A percentile compares a stretch with the other conserved stretches of the same genome.
Evolutionary conservation across 2,797 vertebrate species (phyloP).

Genomic region (Enteromius afrohamiltoni): DNA sequence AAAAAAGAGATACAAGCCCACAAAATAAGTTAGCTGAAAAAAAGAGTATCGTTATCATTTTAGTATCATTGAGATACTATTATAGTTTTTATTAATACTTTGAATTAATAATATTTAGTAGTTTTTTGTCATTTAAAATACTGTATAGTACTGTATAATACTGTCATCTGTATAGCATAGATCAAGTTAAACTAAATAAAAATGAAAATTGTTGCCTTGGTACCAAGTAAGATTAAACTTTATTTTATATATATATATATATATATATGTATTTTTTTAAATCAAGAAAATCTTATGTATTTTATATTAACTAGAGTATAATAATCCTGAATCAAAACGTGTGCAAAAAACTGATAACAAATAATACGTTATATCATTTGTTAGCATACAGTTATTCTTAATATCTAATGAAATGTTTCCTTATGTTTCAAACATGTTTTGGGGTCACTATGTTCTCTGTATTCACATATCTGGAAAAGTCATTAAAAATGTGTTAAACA

Average conservation of each 20-base stretch:
- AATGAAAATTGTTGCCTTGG: neutral
- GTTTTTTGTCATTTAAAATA: neutral
- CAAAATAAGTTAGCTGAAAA: neutral
- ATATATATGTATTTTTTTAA: neutral
- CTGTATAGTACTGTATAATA: too few species aligned
- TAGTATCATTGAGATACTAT: neutral
- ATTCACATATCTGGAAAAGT: slow-evolving; percentile 25
- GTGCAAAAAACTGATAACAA: neutral
- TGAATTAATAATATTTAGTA: neutral
- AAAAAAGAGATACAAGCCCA: neutral
- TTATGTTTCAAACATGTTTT: neutral
- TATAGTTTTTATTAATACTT: neutral
- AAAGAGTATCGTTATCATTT: too few species aligned
- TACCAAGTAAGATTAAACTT: neutral
- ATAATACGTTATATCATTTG: neutral
- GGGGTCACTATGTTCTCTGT: neutral
- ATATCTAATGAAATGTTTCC: neutral
- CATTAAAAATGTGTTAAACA: neutral
- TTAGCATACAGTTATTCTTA: neutral
- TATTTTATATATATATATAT: too few species aligned
- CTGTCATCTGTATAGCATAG: neutral
- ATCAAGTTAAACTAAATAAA: neutral
- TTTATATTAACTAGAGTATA: neutral
- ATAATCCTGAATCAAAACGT: neutral
- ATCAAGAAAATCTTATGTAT: neutral